Base-by-base conservation (phyloP, 2,113 vertebrate genomes). In the Ia io region DNA sequence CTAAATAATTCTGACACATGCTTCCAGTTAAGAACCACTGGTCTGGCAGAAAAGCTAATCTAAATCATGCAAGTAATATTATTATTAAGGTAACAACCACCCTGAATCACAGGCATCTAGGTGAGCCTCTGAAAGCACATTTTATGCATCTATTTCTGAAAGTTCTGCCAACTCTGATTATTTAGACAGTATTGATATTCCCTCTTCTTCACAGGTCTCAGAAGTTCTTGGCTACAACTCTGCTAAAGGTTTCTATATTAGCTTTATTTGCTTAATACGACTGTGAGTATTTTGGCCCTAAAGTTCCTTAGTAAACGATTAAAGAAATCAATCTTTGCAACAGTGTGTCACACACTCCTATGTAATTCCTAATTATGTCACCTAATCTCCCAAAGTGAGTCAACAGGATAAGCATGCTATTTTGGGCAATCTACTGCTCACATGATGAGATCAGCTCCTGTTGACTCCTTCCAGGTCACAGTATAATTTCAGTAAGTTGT, bases 201-300 rank as follows among this genome's bases (percentile, higher is more conserved):
- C 76, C 30, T 37, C 40, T 9, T 92, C 23, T 77, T 44, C 20
- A 1, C 6, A 28, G 35, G 63, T 67, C 63, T 88, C 71, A 61
- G 18, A 87, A 74, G 44, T 83, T 92, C 93, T 96, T 90, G 85
- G 96, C 90, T 88, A 92, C 88, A 98, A 71, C 35, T 95, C 88
- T 92, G 95, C 96, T 92, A 91, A 96, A 95, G 59, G 82, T 95
- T 93, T 96, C 77, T 88, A 44, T 91, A 96, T 95, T 96, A 95
- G 80, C 76, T 94, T 95, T 91, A 84, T 96, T 97, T 97, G 71
- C 88, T 85, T 93, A 96, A 95, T 78, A 78, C 97, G 32, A 92
- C 69, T 84, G 49, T 89, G 92, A 95, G 90, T 96, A 95, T 96
- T 96, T 96, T 94, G 87, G 91, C 91, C 95, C 89, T 56, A 90